Base-by-base conservation (phyloP, 2,888 invertebrate genomes). In the Hecatera dysodea region DNA sequence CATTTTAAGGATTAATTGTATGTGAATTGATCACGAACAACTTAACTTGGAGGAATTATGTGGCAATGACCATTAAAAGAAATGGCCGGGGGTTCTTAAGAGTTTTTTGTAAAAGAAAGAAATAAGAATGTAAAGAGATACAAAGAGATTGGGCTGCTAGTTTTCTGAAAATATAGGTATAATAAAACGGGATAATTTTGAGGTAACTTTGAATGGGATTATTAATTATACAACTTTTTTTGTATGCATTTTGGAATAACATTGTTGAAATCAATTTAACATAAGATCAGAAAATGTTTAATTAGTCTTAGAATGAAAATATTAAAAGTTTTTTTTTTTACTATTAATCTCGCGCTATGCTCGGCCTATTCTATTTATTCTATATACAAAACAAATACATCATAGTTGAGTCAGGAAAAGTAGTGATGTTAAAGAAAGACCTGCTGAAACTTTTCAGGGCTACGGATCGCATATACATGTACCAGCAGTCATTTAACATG, bases 11-110 rank as follows among this genome's bases (percentile, higher is more conserved):
- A 42, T 56, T 68, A 60, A 75, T 72, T 19, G 67, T 48, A 75
- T 77, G 81, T 52, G 67, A 75, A 71, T 52, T 65, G 56, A 78
- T 68, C 71, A 75, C 75, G 81, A 71, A 76, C 62, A 66, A 63
- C 60, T 75, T 75, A 33, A 80, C 61, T 46, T 65, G 39, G 29
- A 29, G 62, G 50, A 73, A 79, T 57, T 33, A 67, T 52, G 55
- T 50, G 75, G 24, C 29, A 59, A 73, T 60, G 15, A 52, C 3
- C 48, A 22, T 46, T 61, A 46, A 63, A 55, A 53, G 9, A 46
- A 77, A 62, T 70, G 52, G 46, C 5, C 3, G 50, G 27, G n/a
- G 44, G 27, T 70, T 44, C 70, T 6, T 36, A n/a, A 19, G 5
- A 2, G n/a, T 4, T 59, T 67, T 27, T 29, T 17, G 27, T 57